Evolutionary conservation across 2,797 vertebrate species (phyloP).

Genomic region (Sorex maritimensis): DNA sequence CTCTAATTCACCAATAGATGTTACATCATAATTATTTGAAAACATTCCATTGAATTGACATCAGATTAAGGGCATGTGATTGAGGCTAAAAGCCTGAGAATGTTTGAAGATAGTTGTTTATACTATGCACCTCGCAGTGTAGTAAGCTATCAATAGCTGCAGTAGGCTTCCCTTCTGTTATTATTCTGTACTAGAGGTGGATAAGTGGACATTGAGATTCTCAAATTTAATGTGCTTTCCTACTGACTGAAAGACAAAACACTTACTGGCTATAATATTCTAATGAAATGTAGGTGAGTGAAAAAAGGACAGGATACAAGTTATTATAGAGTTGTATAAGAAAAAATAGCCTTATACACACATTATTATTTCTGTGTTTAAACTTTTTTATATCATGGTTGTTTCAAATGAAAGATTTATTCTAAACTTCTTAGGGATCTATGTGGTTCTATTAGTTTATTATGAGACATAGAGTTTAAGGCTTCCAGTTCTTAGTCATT

Average conservation of each 20-base stretch:
- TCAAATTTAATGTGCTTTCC: constrained; percentile 61
- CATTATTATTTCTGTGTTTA: not conserved
- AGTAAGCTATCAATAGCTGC: constrained; percentile 50
- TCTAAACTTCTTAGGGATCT: not conserved
- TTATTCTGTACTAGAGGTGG: constrained; percentile 43
- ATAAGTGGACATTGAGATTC: constrained; percentile 38
- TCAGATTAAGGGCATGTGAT: constrained; percentile 79
- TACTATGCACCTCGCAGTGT: not conserved
- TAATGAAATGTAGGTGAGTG: constrained; percentile 32
- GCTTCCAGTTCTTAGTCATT: not conserved
- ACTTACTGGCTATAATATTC: not conserved
- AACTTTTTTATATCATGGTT: constrained; percentile 29
- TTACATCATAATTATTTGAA: constrained; percentile 83
- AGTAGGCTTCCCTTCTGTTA: constrained; percentile 67
- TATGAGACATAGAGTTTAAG: constrained; percentile 18
- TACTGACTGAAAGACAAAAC: constrained; percentile 20
- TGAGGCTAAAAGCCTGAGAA: constrained; percentile 75
- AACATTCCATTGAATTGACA: constrained; percentile 79
- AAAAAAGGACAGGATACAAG: not conserved
- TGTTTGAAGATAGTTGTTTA: constrained; percentile 72
- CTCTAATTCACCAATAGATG: constrained; percentile 82
- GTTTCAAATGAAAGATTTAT: constrained; percentile 58
- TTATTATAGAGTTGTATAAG: constrained; percentile 24
- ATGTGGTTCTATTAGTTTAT: constrained; percentile 17
- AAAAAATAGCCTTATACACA: constrained; percentile 8